Conservation (phyloP, 92 coral and sea anemone genomes). For the Ricordea florida region DNA sequence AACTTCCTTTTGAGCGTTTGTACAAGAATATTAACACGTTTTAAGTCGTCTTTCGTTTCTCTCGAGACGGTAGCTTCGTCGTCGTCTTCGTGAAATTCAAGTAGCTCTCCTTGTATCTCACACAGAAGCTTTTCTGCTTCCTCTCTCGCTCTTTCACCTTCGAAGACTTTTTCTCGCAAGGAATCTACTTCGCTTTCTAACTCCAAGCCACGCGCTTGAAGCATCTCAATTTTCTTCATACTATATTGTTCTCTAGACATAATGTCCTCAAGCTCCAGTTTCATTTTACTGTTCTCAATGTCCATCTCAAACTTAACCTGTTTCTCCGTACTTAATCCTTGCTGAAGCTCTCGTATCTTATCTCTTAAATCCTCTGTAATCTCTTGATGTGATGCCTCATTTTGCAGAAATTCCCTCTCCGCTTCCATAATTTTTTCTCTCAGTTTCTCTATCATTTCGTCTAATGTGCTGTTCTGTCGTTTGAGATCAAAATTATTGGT, state of each 20-base stretch:
- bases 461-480: background rate
- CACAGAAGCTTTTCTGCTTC: constrained; percentile 25
- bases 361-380: constrained; percentile 21
- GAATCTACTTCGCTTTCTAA: constrained; percentile 14
- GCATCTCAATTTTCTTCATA: constrained; percentile 13
- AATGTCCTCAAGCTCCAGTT: background rate
- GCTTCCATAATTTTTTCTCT: constrained; percentile 2
- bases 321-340: background rate
- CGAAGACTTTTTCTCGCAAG: background rate
- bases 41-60: background rate
- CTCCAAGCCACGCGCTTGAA: constrained; percentile 8
- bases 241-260: background rate
- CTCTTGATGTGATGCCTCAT: constrained; percentile 5
- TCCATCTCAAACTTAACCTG: constrained; percentile 11
- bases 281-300: constrained; percentile 1
- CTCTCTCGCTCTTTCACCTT: constrained; percentile 12
- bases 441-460: background rate
- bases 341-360: background rate
- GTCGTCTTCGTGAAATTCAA: no score
- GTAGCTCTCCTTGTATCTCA: constrained; percentile 16
- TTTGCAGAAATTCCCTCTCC: constrained; percentile 9
- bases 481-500: background rate
- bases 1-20: constrained; percentile 67
- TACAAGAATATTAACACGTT: constrained; percentile 11
- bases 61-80: background rate